A percentile compares a stretch with the other conserved stretches of the same genome.
These are phyloP conservation scores for Ramphastos sulfuratus DNA, from an alignment of 2,113 vertebrate genomes.

Conservation along the genomic window DNA sequence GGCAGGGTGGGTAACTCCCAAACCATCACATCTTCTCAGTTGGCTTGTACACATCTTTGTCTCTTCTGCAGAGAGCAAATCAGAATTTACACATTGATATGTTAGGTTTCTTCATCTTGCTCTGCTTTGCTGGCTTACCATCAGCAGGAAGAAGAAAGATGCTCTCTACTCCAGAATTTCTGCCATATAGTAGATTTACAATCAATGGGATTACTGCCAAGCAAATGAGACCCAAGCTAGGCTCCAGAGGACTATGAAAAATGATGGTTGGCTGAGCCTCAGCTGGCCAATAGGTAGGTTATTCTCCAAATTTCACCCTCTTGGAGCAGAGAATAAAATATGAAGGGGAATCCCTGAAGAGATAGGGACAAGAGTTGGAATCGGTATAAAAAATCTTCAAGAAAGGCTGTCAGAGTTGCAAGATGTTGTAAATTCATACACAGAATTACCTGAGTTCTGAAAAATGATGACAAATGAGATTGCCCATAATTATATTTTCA, in stretches of 20 bases:
- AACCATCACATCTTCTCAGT: neutral
- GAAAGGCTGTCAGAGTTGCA: neutral
- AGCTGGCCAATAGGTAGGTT: neutral
- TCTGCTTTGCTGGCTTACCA: neutral
- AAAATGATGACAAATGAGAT: neutral
- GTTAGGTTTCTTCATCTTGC: neutral
- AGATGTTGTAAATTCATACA: neutral
- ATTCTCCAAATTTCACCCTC: neutral
- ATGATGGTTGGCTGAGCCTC: neutral
- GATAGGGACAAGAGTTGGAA: neutral
- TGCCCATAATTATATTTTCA: neutral
- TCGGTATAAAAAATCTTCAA: neutral
- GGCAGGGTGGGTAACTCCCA: no score
- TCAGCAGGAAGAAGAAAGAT: neutral
- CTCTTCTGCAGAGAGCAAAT: neutral
- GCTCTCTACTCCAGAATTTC: slow-evolving; percentile 7
- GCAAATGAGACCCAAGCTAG: neutral
- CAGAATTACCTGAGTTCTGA: neutral
- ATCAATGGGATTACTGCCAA: neutral
- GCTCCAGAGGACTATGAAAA: slow-evolving; percentile 1
- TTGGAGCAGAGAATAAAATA: neutral
- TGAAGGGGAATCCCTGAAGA: neutral
- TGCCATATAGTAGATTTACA: neutral
- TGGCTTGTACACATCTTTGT: neutral
- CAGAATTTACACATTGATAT: neutral